phyloP scores from a whole-genome alignment of 2,797 vertebrate species.

The Hydrocynus forskahlii region DNA sequence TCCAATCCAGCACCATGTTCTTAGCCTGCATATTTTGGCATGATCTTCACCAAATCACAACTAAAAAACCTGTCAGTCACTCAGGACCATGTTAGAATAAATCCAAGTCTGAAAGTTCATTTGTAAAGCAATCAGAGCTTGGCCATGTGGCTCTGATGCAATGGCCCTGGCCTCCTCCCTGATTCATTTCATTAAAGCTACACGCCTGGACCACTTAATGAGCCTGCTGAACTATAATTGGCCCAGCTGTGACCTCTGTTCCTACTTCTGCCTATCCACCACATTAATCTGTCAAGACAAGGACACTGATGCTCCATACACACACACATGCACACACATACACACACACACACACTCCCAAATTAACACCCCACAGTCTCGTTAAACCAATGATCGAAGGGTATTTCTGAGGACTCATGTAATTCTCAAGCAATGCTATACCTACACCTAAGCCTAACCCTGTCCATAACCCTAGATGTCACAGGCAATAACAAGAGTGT shows the following conservation, averaged over 20 bases:
- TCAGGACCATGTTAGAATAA: conserved; percentile 44
- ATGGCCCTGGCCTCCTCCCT: conserved; percentile 25
- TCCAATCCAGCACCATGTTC: conserved; percentile 17
- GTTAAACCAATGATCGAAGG: not conserved
- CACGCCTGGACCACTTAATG: conserved; percentile 42
- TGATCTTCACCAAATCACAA: conserved; percentile 21
- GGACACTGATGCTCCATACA: conserved; percentile 42
- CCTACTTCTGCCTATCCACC: conserved; percentile 43
- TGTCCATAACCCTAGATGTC: not conserved
- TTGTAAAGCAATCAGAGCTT: conserved; percentile 36
- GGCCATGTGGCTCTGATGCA: not conserved
- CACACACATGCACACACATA: conserved; percentile 15
- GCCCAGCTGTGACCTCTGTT: conserved; percentile 47
- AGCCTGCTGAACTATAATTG: conserved; percentile 38
- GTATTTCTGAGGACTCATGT: not conserved
- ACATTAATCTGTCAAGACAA: conserved; percentile 62
- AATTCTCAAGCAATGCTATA: not conserved
- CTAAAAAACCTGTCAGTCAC: conserved; percentile 42
- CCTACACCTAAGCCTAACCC: not conserved
- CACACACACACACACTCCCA: conserved; percentile 15
- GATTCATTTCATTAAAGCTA: conserved; percentile 59
- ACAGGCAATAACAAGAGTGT: not conserved
- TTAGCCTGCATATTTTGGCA: conserved; percentile 23
- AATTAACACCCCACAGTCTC: not conserved
- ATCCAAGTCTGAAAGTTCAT: conserved; percentile 15